Evolutionary conservation across 2,113 vertebrate genomes (phyloP).

Genomic region (Charadrius vociferus): DNA sequence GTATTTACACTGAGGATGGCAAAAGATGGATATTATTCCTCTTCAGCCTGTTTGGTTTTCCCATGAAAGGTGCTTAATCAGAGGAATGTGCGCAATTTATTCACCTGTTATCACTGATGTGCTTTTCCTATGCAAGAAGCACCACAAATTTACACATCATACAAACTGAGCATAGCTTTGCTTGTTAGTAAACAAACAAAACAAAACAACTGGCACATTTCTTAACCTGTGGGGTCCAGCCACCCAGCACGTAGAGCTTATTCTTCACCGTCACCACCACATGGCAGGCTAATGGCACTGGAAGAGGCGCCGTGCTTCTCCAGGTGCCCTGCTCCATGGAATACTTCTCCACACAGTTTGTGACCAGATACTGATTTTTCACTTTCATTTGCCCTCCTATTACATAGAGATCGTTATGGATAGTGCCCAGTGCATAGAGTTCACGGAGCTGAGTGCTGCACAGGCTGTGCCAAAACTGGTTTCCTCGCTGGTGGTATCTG

Average conservation of each 20-base stretch:
- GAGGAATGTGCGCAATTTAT: not conserved
- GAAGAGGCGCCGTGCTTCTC: conserved; percentile 86
- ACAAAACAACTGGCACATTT: not conserved
- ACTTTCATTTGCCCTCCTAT: conserved; percentile 94
- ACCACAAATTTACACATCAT: not conserved
- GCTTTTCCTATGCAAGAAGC: not conserved
- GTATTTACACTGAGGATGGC: not conserved
- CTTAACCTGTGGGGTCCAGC: conserved; percentile 93
- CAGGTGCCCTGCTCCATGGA: conserved; percentile 85
- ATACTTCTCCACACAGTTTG: conserved; percentile 91
- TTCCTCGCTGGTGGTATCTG: conserved; percentile 89
- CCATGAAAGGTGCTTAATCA: not conserved
- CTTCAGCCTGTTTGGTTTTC: not conserved
- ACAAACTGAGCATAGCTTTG: not conserved
- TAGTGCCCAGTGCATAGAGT: conserved; percentile 85
- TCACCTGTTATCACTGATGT: not conserved
- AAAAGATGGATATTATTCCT: not conserved
- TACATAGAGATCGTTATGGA: conserved; percentile 85
- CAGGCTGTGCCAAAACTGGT: conserved; percentile 89
- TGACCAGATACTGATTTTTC: conserved; percentile 90
- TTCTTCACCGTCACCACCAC: conserved; percentile 82
- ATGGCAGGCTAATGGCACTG: conserved; percentile 88
- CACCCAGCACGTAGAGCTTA: conserved; percentile 90
- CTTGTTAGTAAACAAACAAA: not conserved
- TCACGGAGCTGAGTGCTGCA: conserved; percentile 89